Conservation (phyloP, 2,888 invertebrate genomes). For the Molanna angustata region DNA sequence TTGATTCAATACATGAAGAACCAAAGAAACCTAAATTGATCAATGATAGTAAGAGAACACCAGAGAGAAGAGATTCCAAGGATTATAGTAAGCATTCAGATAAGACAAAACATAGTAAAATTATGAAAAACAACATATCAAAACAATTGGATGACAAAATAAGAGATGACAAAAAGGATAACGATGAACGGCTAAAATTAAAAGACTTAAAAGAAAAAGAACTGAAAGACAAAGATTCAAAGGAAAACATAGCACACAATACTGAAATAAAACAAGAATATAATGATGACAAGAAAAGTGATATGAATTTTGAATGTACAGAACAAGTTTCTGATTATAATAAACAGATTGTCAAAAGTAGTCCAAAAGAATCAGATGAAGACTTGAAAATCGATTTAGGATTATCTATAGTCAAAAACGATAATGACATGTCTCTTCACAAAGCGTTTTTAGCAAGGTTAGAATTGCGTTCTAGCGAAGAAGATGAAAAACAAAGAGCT, state of each 20-base stretch:
- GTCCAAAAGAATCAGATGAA: slow-evolving; percentile 29
- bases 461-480: slow-evolving; percentile 58
- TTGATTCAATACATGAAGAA: slow-evolving; percentile 57
- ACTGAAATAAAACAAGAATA: slow-evolving; percentile 12
- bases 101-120: slow-evolving; percentile 53
- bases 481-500: slow-evolving; percentile 58
- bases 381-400: slow-evolving; percentile 29
- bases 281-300: not conserved
- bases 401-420: slow-evolving; percentile 33
- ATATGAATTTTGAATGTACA: not conserved
- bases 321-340: not conserved
- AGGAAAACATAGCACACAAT: slow-evolving; percentile 18
- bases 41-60: slow-evolving; percentile 49
- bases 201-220: slow-evolving; percentile 43
- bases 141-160: slow-evolving; percentile 60
- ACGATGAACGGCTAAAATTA: slow-evolving; percentile 48
- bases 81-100: slow-evolving; percentile 51
- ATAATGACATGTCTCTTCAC: slow-evolving; percentile 46
- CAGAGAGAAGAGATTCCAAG: slow-evolving; percentile 69
- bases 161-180: slow-evolving; percentile 58
- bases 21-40: slow-evolving; percentile 61
- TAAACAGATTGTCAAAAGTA: slow-evolving; percentile 34
- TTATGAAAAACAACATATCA: slow-evolving; percentile 57
- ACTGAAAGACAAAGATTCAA: slow-evolving; percentile 37
- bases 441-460: slow-evolving; percentile 59